These are phyloP conservation scores for Drosophila acutilabella DNA, from an alignment of 2,888 invertebrate genomes.

Conservation along the genomic window DNA sequence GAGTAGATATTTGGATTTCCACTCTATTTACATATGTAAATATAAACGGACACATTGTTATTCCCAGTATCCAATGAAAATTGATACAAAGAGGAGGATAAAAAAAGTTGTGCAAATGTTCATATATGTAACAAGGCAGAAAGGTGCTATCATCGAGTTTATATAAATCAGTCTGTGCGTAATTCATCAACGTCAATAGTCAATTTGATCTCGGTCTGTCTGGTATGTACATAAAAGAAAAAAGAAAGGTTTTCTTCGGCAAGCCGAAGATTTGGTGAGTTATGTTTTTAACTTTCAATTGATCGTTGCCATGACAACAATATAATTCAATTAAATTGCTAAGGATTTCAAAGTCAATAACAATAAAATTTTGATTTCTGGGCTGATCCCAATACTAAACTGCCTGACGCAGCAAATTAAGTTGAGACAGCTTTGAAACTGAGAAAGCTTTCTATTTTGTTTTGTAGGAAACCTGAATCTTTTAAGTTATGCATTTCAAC, in stretches of 20 bases:
- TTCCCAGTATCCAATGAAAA: constrained; percentile 11
- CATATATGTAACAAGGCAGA: constrained; percentile 3
- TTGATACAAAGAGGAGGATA: constrained; percentile 10
- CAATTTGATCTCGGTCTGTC: constrained; percentile 5
- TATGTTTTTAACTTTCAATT: not conserved
- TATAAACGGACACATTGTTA: constrained; percentile 11
- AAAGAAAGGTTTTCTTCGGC: not conserved
- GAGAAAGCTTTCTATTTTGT: too few relatives aligned
- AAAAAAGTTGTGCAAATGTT: constrained; percentile 12
- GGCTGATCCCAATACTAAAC: too few relatives aligned
- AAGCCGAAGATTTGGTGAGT: not conserved
- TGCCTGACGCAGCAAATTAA: too few relatives aligned
- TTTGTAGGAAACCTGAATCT: too few relatives aligned
- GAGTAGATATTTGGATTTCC: not conserved
- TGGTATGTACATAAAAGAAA: not conserved
- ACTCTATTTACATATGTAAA: constrained; percentile 25
- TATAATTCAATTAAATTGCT: not conserved
- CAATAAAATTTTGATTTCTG: too few relatives aligned
- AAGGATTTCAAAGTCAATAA: not conserved
- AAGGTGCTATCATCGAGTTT: constrained; percentile 2
- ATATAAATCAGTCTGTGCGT: constrained; percentile 5
- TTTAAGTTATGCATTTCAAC: too few relatives aligned
- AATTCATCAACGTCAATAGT: not conserved
- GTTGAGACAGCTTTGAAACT: too few relatives aligned
- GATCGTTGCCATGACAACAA: not conserved